Percentiles rank a stretch among this genome's conserved stretches.
phyloP scores from a whole-genome alignment of 1,140 invertebrate species.

The Pachypsylla venusta region DNA sequence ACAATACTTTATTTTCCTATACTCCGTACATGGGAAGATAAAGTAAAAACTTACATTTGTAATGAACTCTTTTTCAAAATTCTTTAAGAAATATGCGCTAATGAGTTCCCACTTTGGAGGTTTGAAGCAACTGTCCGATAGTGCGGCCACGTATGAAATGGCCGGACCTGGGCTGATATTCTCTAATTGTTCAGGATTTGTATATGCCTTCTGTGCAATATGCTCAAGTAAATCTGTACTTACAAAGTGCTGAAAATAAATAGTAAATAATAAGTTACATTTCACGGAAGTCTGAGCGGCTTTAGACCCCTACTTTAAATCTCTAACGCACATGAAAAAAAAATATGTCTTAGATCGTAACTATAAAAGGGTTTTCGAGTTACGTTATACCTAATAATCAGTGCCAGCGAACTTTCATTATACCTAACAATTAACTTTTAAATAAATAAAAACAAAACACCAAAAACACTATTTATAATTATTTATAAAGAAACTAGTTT shows the following conservation, averaged over 20 bases:
- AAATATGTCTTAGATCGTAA: no score
- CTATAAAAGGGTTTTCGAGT: no score
- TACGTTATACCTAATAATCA: no score
- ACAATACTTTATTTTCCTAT: background rate
- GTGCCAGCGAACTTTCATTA: no score
- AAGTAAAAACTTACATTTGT: background rate
- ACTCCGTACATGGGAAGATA: no score
- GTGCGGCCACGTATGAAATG: background rate
- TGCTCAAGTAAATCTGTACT: background rate
- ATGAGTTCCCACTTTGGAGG: conserved; percentile 2
- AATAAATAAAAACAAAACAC: no score
- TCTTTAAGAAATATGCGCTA: background rate
- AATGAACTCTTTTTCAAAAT: background rate
- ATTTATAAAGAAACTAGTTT: no score
- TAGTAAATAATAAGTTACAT: background rate
- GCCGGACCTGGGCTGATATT: background rate
- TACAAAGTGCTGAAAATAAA: background rate
- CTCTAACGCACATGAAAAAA: no score
- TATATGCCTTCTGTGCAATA: background rate
- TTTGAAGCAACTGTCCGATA: background rate
- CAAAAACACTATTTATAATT: no score
- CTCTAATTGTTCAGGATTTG: background rate
- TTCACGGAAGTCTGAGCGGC: no score
- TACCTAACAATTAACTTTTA: no score
- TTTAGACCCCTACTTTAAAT: no score